Evolutionary conservation across 2,113 vertebrate genomes (phyloP), one percentile per base, ranked within the genome.

Genomic region (Laterallus jamaicensis): DNA sequence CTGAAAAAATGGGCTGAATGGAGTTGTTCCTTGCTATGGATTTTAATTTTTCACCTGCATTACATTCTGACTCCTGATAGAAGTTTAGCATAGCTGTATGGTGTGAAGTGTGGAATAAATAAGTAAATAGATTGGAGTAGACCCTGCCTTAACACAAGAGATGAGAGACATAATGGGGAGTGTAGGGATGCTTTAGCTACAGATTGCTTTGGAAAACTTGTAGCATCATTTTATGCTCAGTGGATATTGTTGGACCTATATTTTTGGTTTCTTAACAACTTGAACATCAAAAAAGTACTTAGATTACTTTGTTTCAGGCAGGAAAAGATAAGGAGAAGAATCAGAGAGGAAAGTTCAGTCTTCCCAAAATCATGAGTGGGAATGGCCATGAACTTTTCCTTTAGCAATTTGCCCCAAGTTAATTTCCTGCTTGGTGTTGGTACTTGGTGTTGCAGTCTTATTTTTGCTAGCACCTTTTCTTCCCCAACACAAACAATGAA

Each of bases 91-190:
- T 54, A 55, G 19, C 29, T 82, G 3, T 50, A 29, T 24, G 15
- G 50, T 69, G 9, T 66, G 79, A 91, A 67, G 7, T 37, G n/a
- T 84, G 55, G 89, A 91, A 79, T 54, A 79, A 93, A 44, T 68
- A 64, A 67, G 37, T 69, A 82, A 90, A 82, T 24, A 75, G 26
- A 15, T 14, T 58, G 29, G 22, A 73, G 12, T 10, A 68, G 25
- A 71, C n/a, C 32, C 40, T 60, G 32, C 8, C 29, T 73, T 42
- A 63, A 75, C 5, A 4, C 17, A 68, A 80, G 35, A 60, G 32
- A 66, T 5, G 18, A 56, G 54, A 66, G 49, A 35, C 32, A 35
- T 42, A 56, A 90, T 31, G 26, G 82, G 24, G 42, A 84, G 8
- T 21, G 8, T 69, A 82, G 7, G 39, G 47, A 70, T 55, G 31